Evolutionary conservation across 2,888 invertebrate species (phyloP).

Genomic region (Amaurobius ferox): DNA sequence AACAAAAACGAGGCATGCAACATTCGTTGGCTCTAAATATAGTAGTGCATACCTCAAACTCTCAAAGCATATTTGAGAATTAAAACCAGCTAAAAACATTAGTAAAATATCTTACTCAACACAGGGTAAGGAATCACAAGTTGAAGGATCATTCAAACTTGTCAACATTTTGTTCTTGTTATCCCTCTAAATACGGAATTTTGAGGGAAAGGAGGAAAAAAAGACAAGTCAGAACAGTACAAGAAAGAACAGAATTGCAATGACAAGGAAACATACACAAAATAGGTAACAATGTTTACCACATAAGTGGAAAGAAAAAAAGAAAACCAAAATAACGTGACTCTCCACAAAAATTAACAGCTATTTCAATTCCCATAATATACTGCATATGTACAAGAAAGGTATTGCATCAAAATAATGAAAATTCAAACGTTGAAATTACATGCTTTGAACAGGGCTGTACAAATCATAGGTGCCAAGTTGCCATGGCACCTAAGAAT

Average conservation of each 20-base stretch:
- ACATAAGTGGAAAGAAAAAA: too few species aligned
- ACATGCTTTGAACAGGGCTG: too few species aligned
- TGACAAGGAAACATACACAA: background rate
- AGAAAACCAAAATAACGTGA: too few species aligned
- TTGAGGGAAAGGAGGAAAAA: constrained; percentile 18
- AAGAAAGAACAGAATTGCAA: background rate
- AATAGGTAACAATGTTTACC: background rate
- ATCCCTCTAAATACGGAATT: constrained; percentile 35
- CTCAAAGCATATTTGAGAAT: constrained; percentile 24
- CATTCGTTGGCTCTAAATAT: background rate
- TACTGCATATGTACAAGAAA: too few species aligned
- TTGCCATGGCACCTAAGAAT: too few species aligned
- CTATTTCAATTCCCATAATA: too few species aligned
- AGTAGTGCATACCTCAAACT: background rate
- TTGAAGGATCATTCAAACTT: constrained; percentile 38
- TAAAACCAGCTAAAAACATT: background rate
- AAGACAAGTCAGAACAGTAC: constrained; percentile 32
- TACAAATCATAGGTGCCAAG: too few species aligned
- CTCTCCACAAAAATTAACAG: too few species aligned
- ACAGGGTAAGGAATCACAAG: constrained; percentile 47
- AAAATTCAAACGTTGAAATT: too few species aligned
- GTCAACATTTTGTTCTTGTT: constrained; percentile 47
- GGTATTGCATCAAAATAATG: too few species aligned
- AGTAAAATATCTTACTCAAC: constrained; percentile 56
- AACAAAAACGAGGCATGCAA: constrained; percentile 1